Evolutionary conservation across 2,888 invertebrate genomes (phyloP).

Genomic region (Epiblema foenella): DNA sequence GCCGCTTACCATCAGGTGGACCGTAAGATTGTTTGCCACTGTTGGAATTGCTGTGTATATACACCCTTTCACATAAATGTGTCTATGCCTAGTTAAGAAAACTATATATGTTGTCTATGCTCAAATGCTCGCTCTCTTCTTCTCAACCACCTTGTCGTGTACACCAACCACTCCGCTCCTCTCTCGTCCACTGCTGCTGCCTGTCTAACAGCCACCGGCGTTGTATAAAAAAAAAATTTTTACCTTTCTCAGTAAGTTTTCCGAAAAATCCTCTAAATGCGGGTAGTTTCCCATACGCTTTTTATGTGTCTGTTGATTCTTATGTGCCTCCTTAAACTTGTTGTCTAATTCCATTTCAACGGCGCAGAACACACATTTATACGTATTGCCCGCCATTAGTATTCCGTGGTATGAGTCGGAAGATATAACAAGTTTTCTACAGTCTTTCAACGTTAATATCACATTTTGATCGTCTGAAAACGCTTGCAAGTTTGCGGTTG

Average conservation of each 20-base stretch:
- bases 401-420: slow-evolving; percentile 69
- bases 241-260: slow-evolving; percentile 69
- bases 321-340: slow-evolving; percentile 60
- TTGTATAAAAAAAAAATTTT: too few species aligned
- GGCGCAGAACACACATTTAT: slow-evolving; percentile 65
- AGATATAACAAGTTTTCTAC: slow-evolving; percentile 63
- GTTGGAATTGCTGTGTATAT: too few species aligned
- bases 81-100: too few species aligned
- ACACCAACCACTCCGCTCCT: too few species aligned
- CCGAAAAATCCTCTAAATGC: slow-evolving; percentile 59
- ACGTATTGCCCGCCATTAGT: slow-evolving; percentile 56
- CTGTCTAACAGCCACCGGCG: too few species aligned
- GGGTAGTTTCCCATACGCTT: slow-evolving; percentile 56
- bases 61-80: too few species aligned
- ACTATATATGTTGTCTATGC: too few species aligned
- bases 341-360: slow-evolving; percentile 54
- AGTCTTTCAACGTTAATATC: slow-evolving; percentile 63
- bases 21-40: too few species aligned
- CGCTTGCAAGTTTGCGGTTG: neutral
- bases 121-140: too few species aligned
- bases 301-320: slow-evolving; percentile 55
- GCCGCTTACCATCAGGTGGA: too few species aligned
- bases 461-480: slow-evolving; percentile 52
- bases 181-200: too few species aligned
- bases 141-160: too few species aligned